phyloP scores from a whole-genome alignment of 2,888 invertebrate genomes.

The Caenorhabditis sp. region DNA sequence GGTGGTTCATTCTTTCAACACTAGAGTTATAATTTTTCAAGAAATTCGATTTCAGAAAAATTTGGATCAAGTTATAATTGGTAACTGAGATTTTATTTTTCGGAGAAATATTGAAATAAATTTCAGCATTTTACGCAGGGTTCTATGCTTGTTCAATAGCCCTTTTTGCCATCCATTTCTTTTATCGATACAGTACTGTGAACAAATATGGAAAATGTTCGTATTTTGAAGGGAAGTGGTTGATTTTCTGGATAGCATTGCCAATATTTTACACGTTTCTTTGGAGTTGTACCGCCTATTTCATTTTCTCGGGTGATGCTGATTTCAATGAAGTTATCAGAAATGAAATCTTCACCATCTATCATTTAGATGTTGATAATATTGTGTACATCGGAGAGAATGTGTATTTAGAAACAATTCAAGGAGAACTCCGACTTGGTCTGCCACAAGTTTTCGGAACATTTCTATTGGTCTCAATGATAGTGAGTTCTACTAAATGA shows the following conservation, averaged over 20 bases:
- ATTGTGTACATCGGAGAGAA: background rate
- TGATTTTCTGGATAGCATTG: background rate
- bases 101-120: background rate
- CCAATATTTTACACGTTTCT: conserved; percentile 17
- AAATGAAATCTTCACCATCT: background rate
- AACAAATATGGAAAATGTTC: background rate
- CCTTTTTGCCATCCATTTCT: conserved; percentile 10
- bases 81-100: background rate
- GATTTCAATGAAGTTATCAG: background rate
- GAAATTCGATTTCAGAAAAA: background rate
- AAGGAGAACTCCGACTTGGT: background rate
- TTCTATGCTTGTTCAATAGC: conserved; percentile 4
- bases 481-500: background rate
- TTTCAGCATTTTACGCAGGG: background rate
- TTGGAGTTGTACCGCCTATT: conserved; percentile 13
- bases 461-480: conserved; percentile 13
- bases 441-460: conserved; percentile 8
- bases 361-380: background rate
- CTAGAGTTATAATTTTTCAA: background rate
- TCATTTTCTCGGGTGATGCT: background rate
- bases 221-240: background rate
- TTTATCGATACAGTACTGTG: conserved; percentile 11
- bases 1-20: background rate
- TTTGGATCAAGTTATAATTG: background rate
- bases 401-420: conserved; percentile 6